phyloP scores from a whole-genome alignment of 2,113 vertebrate species.

The Ophthalmolycus amberensis region DNA sequence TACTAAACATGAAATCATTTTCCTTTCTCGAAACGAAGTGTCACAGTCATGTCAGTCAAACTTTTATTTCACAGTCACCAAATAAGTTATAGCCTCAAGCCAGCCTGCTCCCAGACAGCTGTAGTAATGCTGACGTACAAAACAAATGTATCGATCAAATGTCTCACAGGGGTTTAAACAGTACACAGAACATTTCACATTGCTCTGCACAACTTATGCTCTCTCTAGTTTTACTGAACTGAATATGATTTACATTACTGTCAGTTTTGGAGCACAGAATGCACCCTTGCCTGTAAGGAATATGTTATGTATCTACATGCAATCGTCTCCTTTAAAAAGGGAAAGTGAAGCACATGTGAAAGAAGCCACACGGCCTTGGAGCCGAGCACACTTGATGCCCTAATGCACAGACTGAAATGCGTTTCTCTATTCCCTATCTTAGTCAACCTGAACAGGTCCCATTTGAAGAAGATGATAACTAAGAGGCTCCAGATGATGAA shows the following conservation, averaged over 20 bases:
- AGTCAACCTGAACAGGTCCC: constrained; percentile 53
- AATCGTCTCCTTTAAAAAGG: constrained; percentile 4
- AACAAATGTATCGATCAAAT: constrained; percentile 5
- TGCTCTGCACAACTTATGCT: not conserved
- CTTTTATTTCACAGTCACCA: not conserved
- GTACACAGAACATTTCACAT: not conserved
- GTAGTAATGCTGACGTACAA: not conserved
- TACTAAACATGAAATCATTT: not conserved
- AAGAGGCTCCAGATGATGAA: constrained; percentile 65
- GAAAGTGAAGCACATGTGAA: constrained; percentile 26
- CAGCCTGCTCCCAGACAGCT: not conserved
- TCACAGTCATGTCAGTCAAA: not conserved
- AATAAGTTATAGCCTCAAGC: not conserved
- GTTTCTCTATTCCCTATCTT: constrained; percentile 44
- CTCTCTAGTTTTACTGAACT: not conserved
- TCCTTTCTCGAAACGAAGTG: not conserved
- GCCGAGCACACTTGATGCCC: constrained; percentile 25
- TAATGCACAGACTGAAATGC: constrained; percentile 35
- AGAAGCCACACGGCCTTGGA: constrained; percentile 12
- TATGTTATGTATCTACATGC: not conserved
- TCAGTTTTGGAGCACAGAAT: not conserved
- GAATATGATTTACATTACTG: not conserved
- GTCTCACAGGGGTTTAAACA: not conserved
- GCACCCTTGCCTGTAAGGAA: not conserved
- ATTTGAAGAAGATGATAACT: constrained; percentile 68